Evolutionary conservation across 2,888 invertebrate genomes (phyloP).

Genomic region (Papilio gigon): DNA sequence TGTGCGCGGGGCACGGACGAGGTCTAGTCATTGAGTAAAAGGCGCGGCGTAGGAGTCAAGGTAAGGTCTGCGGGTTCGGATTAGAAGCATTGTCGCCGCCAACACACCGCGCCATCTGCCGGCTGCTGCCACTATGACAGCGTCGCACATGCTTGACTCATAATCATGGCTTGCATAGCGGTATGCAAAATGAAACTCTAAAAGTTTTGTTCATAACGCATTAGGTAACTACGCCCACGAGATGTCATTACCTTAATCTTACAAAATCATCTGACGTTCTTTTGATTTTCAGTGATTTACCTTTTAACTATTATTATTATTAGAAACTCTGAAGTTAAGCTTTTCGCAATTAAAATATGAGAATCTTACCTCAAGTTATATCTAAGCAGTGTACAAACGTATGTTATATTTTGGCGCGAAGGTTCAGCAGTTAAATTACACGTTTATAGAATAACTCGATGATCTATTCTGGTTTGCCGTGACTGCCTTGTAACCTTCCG

Average conservation of each 20-base stretch:
- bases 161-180: constrained; percentile 50
- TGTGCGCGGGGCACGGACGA: constrained; percentile 51
- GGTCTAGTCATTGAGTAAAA: constrained; percentile 69
- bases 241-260: constrained; percentile 14
- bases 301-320: neutral
- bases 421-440: neutral
- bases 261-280: neutral
- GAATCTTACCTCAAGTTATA: neutral
- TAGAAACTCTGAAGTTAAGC: neutral
- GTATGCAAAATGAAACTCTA: constrained; percentile 52
- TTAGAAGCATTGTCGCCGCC: constrained; percentile 77
- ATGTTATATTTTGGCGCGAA: neutral
- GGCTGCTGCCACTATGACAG: too few relatives aligned
- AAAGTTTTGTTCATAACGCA: constrained; percentile 45
- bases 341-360: neutral
- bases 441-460: neutral
- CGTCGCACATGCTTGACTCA: constrained; percentile 56
- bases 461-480: constrained; percentile 17
- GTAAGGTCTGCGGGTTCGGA: constrained; percentile 79
- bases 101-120: constrained; percentile 69
- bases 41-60: constrained; percentile 80
- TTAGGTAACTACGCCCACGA: constrained; percentile 57
- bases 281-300: neutral
- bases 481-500: constrained; percentile 14
- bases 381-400: neutral